These are phyloP conservation scores for Syritta pipiens DNA, from an alignment of 2,888 invertebrate species.

Conservation along the genomic window DNA sequence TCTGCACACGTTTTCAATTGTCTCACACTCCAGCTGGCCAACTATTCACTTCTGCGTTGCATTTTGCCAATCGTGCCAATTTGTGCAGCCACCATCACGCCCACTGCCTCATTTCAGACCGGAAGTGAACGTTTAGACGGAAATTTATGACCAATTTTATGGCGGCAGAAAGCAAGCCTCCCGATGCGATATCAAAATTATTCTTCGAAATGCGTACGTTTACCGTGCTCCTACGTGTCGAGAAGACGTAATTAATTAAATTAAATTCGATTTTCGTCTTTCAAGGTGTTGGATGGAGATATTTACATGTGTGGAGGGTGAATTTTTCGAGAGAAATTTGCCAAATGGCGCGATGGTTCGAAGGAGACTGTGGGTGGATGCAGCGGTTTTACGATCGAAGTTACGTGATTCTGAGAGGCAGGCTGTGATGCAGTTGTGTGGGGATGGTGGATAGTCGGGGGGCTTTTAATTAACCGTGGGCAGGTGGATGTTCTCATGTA, in stretches of 20 bases:
- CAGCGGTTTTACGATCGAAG: too few species aligned
- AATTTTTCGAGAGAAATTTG: too few species aligned
- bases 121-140: constrained; percentile 8
- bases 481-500: too few species aligned
- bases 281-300: neutral
- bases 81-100: too few species aligned
- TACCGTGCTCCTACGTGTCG: neutral
- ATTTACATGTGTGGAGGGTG: too few species aligned
- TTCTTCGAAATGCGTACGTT: neutral
- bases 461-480: too few species aligned
- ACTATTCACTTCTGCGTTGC: constrained; percentile 6
- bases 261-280: neutral
- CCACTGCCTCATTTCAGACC: neutral
- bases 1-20: neutral
- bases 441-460: too few species aligned
- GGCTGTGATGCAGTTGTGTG: too few species aligned
- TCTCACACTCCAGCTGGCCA: neutral
- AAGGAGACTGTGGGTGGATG: too few species aligned
- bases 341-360: too few species aligned
- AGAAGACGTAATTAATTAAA: constrained; percentile 1
- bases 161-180: too few species aligned
- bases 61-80: constrained; percentile 4
- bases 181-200: constrained; percentile 20
- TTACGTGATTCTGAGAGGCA: too few species aligned
- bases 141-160: constrained; percentile 28